Conservation (phyloP, 1,140 invertebrate species). For the Probaryconus sp. region DNA sequence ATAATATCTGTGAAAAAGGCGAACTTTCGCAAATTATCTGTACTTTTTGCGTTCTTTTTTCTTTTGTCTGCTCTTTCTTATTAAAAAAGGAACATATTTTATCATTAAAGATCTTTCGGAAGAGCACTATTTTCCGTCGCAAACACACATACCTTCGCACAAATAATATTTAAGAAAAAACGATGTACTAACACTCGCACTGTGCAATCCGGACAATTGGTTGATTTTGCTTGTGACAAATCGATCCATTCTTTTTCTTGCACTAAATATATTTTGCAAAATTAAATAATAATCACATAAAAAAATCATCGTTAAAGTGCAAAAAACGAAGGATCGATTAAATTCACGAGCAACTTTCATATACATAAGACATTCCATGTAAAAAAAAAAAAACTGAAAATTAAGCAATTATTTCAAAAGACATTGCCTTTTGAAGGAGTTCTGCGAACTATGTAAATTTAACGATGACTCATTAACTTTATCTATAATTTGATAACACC, state of each 20-base stretch:
- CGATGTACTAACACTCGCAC: conserved; percentile 62
- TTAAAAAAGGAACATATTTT: conserved; percentile 48
- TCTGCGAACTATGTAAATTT: no score
- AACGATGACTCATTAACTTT: no score
- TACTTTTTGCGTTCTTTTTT: conserved; percentile 3
- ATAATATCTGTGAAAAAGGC: conserved; percentile 44
- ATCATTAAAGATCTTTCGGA: conserved; percentile 58
- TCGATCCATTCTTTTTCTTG: not conserved
- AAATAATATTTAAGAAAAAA: conserved; percentile 47
- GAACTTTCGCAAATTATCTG: conserved; percentile 35
- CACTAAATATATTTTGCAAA: conserved; percentile 8
- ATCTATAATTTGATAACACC: no score
- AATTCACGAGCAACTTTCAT: conserved; percentile 21
- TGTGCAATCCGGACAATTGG: conserved; percentile 28
- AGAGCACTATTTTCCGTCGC: conserved; percentile 58
- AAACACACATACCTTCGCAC: conserved; percentile 12
- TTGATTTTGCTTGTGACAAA: conserved; percentile 30
- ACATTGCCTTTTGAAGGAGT: no score
- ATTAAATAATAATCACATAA: not conserved
- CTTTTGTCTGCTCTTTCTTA: conserved; percentile 16
- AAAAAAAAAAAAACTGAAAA: no score
- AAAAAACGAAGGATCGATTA: not conserved
- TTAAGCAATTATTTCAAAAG: no score
- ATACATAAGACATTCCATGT: conserved; percentile 36
- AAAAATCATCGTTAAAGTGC: no score